Conservation (phyloP, 2,113 vertebrate species). For the Aspidoscelis tigris region DNA sequence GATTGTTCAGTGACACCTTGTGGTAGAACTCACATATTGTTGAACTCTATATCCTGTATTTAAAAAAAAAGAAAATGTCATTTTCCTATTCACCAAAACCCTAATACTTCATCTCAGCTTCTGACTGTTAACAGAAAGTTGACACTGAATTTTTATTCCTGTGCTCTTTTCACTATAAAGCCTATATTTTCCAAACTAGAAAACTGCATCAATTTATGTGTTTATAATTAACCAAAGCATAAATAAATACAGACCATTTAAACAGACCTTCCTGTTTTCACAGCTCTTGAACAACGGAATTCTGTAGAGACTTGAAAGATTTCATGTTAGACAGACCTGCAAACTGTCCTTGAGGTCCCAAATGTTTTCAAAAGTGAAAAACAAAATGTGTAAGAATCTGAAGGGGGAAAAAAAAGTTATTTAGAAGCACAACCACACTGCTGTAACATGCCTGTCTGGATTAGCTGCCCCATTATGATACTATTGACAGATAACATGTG, state of each 20-base stretch:
- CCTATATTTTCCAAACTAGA: conserved; percentile 50
- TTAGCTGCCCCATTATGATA: conserved; percentile 27
- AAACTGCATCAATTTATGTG: conserved; percentile 46
- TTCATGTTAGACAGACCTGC: conserved; percentile 56
- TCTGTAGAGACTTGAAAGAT: conserved; percentile 59
- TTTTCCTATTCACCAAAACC: conserved; percentile 46
- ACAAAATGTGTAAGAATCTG: conserved; percentile 54
- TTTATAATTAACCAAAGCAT: conserved; percentile 50
- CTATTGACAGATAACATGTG: conserved; percentile 26
- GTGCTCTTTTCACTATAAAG: conserved; percentile 56
- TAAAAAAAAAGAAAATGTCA: conserved; percentile 12
- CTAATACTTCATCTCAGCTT: conserved; percentile 54
- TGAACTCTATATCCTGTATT: background rate
- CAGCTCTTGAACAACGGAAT: conserved; percentile 72
- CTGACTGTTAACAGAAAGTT: conserved; percentile 60
- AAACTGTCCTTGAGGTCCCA: conserved; percentile 38
- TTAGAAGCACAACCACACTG: conserved; percentile 45
- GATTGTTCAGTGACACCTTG: conserved; percentile 80
- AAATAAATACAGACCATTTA: conserved; percentile 68
- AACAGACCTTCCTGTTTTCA: conserved; percentile 71
- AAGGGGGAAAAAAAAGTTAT: background rate
- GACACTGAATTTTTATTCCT: conserved; percentile 27
- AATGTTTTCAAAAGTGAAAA: conserved; percentile 49
- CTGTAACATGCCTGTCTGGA: conserved; percentile 37
- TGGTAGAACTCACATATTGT: conserved; percentile 62